phyloP scores from a whole-genome alignment of 2,113 vertebrate genomes.

The Odocoileus hemionus region DNA sequence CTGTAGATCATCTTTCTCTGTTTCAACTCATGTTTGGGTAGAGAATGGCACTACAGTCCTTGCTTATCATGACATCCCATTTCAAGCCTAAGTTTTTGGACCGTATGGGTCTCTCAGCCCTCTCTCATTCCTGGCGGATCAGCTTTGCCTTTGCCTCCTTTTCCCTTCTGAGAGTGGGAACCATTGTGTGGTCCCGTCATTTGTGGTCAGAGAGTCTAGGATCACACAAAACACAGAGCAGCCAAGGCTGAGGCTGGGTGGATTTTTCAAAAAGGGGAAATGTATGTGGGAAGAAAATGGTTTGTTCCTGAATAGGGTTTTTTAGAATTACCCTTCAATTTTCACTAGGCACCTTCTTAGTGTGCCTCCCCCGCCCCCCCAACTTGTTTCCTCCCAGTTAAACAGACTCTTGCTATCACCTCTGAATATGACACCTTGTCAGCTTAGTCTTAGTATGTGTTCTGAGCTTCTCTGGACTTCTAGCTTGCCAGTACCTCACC shows the following conservation, averaged over 20 bases:
- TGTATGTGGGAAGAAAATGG: background rate
- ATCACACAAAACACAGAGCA: background rate
- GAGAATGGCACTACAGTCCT: background rate
- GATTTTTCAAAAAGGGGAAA: background rate
- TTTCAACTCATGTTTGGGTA: background rate
- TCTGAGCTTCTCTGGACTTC: background rate
- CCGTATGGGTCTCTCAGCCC: background rate
- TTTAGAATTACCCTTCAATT: background rate
- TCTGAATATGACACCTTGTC: background rate
- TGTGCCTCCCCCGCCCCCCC: background rate
- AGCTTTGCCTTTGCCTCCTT: background rate
- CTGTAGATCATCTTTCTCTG: background rate
- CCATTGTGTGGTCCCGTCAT: background rate
- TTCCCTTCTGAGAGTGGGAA: background rate
- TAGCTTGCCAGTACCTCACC: background rate
- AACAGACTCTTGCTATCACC: background rate
- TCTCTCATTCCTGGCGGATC: background rate
- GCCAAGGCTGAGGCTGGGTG: background rate
- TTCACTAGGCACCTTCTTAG: background rate
- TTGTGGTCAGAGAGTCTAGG: background rate
- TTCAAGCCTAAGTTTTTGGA: background rate
- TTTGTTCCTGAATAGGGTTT: background rate
- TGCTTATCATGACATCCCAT: background rate
- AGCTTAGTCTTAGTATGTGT: background rate
- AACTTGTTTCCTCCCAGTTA: background rate